These are phyloP conservation scores for Holothuria glaberrima DNA, from an alignment of 35 echinoderm and acorn worm species.

Conservation along the genomic window DNA sequence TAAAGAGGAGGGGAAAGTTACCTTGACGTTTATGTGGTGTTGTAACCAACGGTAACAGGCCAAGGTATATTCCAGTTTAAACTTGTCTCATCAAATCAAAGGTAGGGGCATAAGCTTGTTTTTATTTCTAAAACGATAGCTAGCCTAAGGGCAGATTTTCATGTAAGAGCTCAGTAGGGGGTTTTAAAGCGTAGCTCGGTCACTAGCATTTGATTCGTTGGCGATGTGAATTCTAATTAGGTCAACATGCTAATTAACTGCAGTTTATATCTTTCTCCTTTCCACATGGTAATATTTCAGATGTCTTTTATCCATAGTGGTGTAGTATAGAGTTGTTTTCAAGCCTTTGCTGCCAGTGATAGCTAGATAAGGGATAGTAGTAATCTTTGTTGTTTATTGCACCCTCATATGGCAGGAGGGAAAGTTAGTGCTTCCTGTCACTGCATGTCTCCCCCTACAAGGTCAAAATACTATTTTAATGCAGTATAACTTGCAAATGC, in stretches of 20 bases:
- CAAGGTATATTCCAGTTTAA: background rate
- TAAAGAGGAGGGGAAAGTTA: background rate
- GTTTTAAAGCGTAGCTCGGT: background rate
- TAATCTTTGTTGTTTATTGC: too few species aligned
- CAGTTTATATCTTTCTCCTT: too few species aligned
- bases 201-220: conserved; percentile 9
- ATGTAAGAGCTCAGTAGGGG: background rate
- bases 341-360: too few species aligned
- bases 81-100: conserved; percentile 29
- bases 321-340: too few species aligned
- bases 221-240: conserved; percentile 14
- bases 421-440: too few species aligned
- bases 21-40: conserved; percentile 29
- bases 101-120: conserved; percentile 41
- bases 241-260: conserved; percentile 27
- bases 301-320: too few species aligned
- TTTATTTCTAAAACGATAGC: conserved; percentile 34
- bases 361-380: too few species aligned
- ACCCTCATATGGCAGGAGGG: too few species aligned
- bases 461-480: too few species aligned
- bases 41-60: conserved; percentile 41
- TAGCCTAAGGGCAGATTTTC: conserved; percentile 31
- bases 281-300: too few species aligned
- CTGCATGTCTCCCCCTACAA: too few species aligned
- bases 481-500: too few species aligned